These are phyloP conservation scores for Caenorhabditis japonica DNA, from an alignment of 2,888 invertebrate species.

Conservation along the genomic window DNA sequence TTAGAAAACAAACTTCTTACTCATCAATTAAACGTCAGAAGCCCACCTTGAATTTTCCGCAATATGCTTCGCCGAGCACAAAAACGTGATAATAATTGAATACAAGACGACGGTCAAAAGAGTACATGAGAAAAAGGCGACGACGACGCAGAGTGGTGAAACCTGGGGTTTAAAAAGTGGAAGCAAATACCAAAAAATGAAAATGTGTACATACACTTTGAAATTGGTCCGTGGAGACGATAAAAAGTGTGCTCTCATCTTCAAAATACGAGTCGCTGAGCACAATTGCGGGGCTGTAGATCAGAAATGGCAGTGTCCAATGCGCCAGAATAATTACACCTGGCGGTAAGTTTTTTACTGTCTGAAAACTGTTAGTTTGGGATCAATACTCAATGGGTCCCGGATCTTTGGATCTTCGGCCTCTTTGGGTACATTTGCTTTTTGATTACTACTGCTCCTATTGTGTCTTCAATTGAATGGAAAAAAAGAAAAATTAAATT, in stretches of 20 bases:
- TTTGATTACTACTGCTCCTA: no score
- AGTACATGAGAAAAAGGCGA: not conserved
- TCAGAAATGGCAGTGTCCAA: not conserved
- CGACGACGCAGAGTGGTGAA: not conserved
- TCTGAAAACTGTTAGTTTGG: no score
- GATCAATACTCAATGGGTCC: no score
- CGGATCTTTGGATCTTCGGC: no score
- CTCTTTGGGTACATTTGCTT: no score
- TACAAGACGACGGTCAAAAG: not conserved
- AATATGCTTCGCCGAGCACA: conserved; percentile 3
- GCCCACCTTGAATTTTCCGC: not conserved
- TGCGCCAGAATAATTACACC: not conserved
- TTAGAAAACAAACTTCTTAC: no score
- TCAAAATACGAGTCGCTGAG: conserved; percentile 2
- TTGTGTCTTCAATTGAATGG: no score
- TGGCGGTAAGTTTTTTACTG: not conserved
- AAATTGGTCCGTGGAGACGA: not conserved
- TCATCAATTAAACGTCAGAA: no score
- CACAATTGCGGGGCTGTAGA: not conserved
- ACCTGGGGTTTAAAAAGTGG: not conserved
- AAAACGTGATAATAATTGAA: not conserved
- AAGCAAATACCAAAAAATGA: not conserved
- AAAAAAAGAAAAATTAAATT: no score
- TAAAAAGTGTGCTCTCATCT: not conserved
- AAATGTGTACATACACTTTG: not conserved